These are phyloP conservation scores for Hipparchia semele DNA, from an alignment of 2,888 invertebrate species.

Conservation along the genomic window DNA sequence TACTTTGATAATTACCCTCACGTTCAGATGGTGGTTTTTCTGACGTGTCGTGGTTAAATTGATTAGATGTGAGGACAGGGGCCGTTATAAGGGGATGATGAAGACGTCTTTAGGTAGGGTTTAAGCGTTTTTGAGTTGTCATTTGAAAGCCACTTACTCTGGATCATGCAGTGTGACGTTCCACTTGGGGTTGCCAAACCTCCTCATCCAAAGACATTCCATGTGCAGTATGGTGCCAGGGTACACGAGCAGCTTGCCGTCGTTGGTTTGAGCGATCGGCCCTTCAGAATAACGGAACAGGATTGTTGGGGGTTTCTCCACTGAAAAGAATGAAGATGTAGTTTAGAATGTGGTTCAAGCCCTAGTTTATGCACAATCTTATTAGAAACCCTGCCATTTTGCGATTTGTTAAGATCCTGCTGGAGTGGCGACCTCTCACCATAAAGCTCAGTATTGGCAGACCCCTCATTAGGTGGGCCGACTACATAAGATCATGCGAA, in stretches of 20 bases:
- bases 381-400: not conserved
- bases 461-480: too few species aligned
- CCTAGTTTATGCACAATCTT: too few species aligned
- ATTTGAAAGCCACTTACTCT: constrained; percentile 68
- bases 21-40: too few species aligned
- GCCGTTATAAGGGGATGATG: too few species aligned
- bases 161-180: constrained; percentile 86
- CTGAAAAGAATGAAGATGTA: constrained; percentile 61
- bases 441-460: too few species aligned
- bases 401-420: not conserved
- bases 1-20: too few species aligned
- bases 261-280: constrained; percentile 93
- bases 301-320: constrained; percentile 94
- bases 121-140: too few species aligned
- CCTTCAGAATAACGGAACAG: constrained; percentile 91
- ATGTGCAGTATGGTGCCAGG: constrained; percentile 93
- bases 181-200: constrained; percentile 94
- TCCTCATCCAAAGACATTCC: constrained; percentile 94
- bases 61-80: too few species aligned
- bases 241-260: constrained; percentile 92
- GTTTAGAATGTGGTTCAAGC: not conserved
- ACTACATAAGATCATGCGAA: too few species aligned
- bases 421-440: too few species aligned
- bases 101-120: too few species aligned
- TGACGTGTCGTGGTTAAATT: too few species aligned